Evolutionary conservation across 2,797 vertebrate species (phyloP).

Genomic region (Australoheros facetus): DNA sequence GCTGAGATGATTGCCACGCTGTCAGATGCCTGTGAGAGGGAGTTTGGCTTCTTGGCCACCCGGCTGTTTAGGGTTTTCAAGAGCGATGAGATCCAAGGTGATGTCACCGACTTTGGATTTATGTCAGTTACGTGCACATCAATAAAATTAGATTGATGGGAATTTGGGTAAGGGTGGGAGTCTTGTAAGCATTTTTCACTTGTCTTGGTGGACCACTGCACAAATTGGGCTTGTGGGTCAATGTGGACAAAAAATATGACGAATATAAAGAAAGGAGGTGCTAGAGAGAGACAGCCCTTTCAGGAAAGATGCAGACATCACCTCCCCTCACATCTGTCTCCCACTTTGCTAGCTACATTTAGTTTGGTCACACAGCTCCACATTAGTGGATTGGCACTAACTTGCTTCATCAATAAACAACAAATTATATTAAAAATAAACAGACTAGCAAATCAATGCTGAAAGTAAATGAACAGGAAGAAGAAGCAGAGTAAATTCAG

Average conservation of each 20-base stretch:
- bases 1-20: slow-evolving; percentile 99
- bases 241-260: not conserved
- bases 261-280: not conserved
- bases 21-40: slow-evolving; percentile 96
- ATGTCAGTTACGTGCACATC: not conserved
- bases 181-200: not conserved
- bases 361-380: not conserved
- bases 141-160: not conserved
- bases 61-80: slow-evolving; percentile 98
- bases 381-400: not conserved
- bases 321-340: not conserved
- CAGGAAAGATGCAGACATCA: too few species aligned
- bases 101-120: not conserved
- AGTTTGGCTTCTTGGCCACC: slow-evolving; percentile 98
- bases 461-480: not conserved
- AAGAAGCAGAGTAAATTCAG: not conserved
- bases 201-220: not conserved
- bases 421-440: not conserved
- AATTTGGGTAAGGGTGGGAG: not conserved
- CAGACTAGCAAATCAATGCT: not conserved
- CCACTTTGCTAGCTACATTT: not conserved
- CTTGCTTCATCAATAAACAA: not conserved
- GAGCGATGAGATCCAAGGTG: slow-evolving; percentile 92
- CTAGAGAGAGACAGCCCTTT: not conserved
- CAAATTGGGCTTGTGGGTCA: not conserved